Evolutionary conservation across 2,797 vertebrate species (phyloP).

Genomic region (Fundulus diaphanus): DNA sequence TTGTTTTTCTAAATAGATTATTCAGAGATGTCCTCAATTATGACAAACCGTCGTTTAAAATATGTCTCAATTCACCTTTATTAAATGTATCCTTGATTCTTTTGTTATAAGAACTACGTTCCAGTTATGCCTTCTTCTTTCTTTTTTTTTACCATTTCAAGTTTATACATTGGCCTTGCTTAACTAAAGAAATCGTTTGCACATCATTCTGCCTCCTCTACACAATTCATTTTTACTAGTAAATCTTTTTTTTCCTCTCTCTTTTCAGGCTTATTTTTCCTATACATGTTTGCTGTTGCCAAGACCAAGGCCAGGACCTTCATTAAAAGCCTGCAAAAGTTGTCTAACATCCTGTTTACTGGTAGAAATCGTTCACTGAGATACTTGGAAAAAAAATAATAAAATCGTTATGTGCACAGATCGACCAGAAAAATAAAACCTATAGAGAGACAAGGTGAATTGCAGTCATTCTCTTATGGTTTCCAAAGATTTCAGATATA

Average conservation of each 20-base stretch:
- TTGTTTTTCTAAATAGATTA: constrained; percentile 1
- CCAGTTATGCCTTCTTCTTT: constrained; percentile 26
- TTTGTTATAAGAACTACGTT: constrained; percentile 33
- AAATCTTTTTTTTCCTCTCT: constrained; percentile 33
- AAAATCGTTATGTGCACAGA: neutral
- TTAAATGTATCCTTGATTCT: constrained; percentile 32
- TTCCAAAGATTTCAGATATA: neutral
- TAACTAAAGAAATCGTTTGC: constrained; percentile 41
- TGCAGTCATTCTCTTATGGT: neutral
- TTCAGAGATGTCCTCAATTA: neutral
- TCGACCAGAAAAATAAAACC: neutral
- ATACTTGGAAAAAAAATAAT: neutral
- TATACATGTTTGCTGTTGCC: constrained; percentile 56
- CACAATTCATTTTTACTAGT: constrained; percentile 40
- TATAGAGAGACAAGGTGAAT: neutral
- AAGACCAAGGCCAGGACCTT: constrained; percentile 50
- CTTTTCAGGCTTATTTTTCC: constrained; percentile 48
- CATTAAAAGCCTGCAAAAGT: constrained; percentile 36
- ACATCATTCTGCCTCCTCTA: constrained; percentile 43
- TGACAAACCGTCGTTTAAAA: constrained; percentile 17
- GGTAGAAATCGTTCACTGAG: constrained; percentile 9
- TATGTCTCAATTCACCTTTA: constrained; percentile 5
- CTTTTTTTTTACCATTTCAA: constrained; percentile 40
- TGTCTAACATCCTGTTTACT: constrained; percentile 46
- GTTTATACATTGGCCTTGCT: constrained; percentile 47